Percentiles rank a stretch among this genome's conserved stretches.
Evolutionary conservation across 2,888 invertebrate species (phyloP).

Genomic region (Drosophila phalerata): DNA sequence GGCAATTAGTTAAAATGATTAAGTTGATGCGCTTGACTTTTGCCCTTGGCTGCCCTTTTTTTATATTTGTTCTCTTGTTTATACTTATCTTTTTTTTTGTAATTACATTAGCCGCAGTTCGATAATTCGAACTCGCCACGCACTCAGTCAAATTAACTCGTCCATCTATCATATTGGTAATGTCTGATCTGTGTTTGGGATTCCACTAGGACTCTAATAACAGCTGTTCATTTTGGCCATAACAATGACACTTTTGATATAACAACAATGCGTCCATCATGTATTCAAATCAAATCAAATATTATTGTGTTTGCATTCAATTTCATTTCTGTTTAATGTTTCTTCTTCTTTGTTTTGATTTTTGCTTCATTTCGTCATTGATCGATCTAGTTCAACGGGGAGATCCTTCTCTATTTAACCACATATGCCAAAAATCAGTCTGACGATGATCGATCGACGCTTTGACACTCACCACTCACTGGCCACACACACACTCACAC

Average conservation of each 20-base stretch:
- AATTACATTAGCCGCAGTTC: conserved; percentile 82
- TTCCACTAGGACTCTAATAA: conserved; percentile 26
- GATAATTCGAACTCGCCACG: conserved; percentile 73
- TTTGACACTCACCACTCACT: conserved; percentile 31
- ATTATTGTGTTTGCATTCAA: conserved; percentile 34
- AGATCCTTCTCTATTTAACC: conserved; percentile 51
- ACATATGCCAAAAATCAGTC: conserved; percentile 53
- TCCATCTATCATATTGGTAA: conserved; percentile 71
- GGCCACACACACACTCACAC: conserved; percentile 35
- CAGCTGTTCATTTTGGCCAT: conserved; percentile 59
- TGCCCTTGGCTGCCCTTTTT: conserved; percentile 44
- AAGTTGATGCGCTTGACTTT: conserved; percentile 73
- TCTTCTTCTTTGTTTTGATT: conserved; percentile 2
- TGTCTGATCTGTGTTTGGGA: conserved; percentile 34
- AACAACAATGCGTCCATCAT: conserved; percentile 43
- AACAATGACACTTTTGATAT: conserved; percentile 52
- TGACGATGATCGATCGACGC: conserved; percentile 72
- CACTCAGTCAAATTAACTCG: conserved; percentile 79
- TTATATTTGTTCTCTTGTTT: conserved; percentile 5
- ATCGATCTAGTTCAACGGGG: conserved; percentile 45
- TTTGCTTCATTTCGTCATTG: conserved; percentile 47
- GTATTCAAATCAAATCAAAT: conserved; percentile 61
- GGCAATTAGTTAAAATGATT: conserved; percentile 83
- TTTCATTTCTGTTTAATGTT: conserved; percentile 22
- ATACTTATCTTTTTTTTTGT: conserved; percentile 48